phyloP scores from a whole-genome alignment of 2,113 vertebrate genomes.

The Uropsilus gracilis region DNA sequence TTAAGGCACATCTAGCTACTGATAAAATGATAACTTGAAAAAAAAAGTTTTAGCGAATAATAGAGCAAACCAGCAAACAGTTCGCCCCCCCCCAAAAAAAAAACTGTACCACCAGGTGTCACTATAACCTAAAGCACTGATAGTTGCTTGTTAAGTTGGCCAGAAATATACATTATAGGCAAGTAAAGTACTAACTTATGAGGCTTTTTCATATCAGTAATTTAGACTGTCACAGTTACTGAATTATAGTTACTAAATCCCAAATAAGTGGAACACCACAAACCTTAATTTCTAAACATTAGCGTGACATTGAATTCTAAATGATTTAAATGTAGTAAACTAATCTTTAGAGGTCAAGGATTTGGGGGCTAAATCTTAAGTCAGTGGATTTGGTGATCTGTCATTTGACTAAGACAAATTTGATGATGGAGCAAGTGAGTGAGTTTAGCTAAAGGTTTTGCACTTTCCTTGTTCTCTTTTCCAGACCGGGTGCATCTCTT shows the following conservation, averaged over 20 bases:
- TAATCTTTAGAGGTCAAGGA: not conserved
- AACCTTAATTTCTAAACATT: not conserved
- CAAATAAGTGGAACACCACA: not conserved
- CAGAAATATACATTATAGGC: not conserved
- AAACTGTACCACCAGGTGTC: slow-evolving; percentile 84
- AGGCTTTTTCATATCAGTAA: not conserved
- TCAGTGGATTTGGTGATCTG: not conserved
- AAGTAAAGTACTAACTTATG: not conserved
- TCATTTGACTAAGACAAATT: not conserved
- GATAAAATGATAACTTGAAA: slow-evolving; percentile 12
- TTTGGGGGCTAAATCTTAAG: not conserved
- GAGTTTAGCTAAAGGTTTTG: not conserved
- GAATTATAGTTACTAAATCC: not conserved
- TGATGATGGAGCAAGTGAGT: not conserved
- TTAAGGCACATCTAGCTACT: not conserved
- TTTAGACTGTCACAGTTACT: not conserved
- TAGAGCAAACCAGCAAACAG: not conserved
- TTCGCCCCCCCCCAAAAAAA: not conserved
- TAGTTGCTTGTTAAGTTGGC: not conserved
- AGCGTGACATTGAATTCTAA: not conserved
- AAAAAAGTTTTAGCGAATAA: not conserved
- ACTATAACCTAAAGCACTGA: slow-evolving; percentile 69
- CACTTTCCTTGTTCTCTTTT: not conserved
- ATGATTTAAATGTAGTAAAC: not conserved
- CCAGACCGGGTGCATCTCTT: not conserved